Evolutionary conservation across 2,113 vertebrate species (phyloP).

Genomic region (Girardinichthys multiradiatus): DNA sequence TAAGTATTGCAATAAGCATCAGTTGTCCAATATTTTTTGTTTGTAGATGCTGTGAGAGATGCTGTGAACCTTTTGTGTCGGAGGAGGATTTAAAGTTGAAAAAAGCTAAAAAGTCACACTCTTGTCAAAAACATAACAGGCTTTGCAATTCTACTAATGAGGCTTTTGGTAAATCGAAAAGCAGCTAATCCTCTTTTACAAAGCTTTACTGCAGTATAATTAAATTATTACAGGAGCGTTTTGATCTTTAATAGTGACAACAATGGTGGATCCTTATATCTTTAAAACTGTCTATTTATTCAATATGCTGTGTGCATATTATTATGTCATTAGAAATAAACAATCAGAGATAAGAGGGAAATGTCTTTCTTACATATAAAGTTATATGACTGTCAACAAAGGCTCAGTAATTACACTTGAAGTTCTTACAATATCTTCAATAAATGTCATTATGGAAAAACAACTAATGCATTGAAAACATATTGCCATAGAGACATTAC

Average conservation of each 20-base stretch:
- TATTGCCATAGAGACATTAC: constrained; percentile 16
- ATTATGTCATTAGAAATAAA: neutral
- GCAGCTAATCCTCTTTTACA: neutral
- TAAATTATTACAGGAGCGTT: neutral
- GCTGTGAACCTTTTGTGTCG: neutral
- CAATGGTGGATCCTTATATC: neutral
- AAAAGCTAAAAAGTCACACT: constrained; percentile 1
- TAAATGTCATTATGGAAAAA: neutral
- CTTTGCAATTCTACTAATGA: neutral
- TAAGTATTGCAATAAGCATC: too few relatives aligned
- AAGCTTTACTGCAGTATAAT: neutral
- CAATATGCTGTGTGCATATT: neutral
- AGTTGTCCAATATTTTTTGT: too few relatives aligned
- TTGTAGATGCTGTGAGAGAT: too few relatives aligned
- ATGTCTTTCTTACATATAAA: neutral
- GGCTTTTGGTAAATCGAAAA: constrained; percentile 2
- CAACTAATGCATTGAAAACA: neutral
- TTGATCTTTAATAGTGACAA: neutral
- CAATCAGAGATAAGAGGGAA: neutral
- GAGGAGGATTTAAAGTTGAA: constrained; percentile 16
- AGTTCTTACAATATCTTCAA: neutral
- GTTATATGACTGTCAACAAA: neutral
- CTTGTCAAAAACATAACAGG: constrained; percentile 16
- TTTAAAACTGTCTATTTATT: neutral
- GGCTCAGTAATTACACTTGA: constrained; percentile 1